Base-by-base conservation (phyloP, 2,113 vertebrate genomes). In the Amazona guildingii region DNA sequence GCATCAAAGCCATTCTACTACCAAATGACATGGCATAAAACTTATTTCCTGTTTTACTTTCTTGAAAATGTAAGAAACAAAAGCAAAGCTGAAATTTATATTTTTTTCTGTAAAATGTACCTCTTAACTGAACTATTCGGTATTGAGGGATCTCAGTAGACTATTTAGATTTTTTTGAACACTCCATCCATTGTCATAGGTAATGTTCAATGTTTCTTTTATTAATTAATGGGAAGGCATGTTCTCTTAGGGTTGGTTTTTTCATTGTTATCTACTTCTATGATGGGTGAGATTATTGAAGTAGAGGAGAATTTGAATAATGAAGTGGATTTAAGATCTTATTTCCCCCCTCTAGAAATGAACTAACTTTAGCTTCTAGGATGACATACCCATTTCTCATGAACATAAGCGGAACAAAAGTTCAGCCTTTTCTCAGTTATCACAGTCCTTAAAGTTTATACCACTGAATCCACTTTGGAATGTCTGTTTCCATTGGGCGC, bases 401-500 rank as follows among this genome's bases (percentile, higher is more conserved):
- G 37, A 83, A 13, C 17, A 6, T 43, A 28, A 86, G 20, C 21
- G 80, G 43, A 83, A 63, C 16, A 72, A 35, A 23, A 49, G 48
- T 54, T 64, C 46, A 79, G 4, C 15, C 8, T 84, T 79, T 87
- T 59, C 49, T 84, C 17, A 12, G 21, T 84, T 77, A 59, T 13
- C 5, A 4, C 6, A 69, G 52, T 80, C 21, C 33, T 88, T 54
- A 35, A 21, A 4, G 13, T 80, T 87, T 74, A 55, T 51, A 39
- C 39, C 5, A 20, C 20, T 77, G 21, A 78, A 86, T 31, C 18
- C 2, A 12, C 17, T 61, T 35, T 84, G 5, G 12, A 75, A 44
- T 43, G 18, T 33, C 0, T 1, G 2, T 80, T 91, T 64, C 52
- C 6, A 13, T 5, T 5, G 29, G 28, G 2, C 29, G 8, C 6